A percentile compares a stretch with the other conserved stretches of the same genome.
Evolutionary conservation across 2,797 vertebrate genomes (phyloP).

Genomic region (Rachycentron canadum): DNA sequence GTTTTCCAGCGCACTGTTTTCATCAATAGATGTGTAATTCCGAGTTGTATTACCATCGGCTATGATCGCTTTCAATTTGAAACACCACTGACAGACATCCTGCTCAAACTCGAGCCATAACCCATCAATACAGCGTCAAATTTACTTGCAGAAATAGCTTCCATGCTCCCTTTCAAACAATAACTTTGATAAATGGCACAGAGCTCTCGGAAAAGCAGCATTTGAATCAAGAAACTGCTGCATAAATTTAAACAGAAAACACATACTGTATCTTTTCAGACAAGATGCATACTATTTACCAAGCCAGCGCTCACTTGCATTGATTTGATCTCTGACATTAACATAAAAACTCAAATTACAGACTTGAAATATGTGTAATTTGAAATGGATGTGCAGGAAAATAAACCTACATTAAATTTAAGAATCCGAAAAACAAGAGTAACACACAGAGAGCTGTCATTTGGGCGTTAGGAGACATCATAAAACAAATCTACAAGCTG

Average conservation of each 20-base stretch:
- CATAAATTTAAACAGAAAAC: slow-evolving; percentile 21
- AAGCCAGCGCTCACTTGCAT: neutral
- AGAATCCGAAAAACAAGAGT: slow-evolving; percentile 7
- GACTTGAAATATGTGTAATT: slow-evolving; percentile 11
- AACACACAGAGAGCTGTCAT: slow-evolving; percentile 19
- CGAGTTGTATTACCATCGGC: slow-evolving; percentile 28
- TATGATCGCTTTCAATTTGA: slow-evolving; percentile 48
- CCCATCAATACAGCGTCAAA: slow-evolving; percentile 49
- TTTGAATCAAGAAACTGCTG: slow-evolving; percentile 36
- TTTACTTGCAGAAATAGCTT: slow-evolving; percentile 63
- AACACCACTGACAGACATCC: slow-evolving; percentile 51
- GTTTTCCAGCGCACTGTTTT: slow-evolving; percentile 42
- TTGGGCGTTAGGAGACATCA: slow-evolving; percentile 40
- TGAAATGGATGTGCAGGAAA: slow-evolving; percentile 1
- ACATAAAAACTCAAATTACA: slow-evolving; percentile 5
- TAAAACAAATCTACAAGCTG: slow-evolving; percentile 62
- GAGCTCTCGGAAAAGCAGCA: slow-evolving; percentile 29
- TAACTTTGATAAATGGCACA: slow-evolving; percentile 58
- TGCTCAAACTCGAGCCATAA: slow-evolving; percentile 56
- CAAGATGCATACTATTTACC: neutral
- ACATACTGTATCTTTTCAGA: neutral
- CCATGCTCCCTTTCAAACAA: slow-evolving; percentile 49
- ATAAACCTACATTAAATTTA: slow-evolving; percentile 2
- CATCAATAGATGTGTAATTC: slow-evolving; percentile 61
- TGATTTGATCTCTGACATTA: neutral